Evolutionary conservation across 2,888 invertebrate species (phyloP).

Genomic region (Eustalomyia histrio): DNA sequence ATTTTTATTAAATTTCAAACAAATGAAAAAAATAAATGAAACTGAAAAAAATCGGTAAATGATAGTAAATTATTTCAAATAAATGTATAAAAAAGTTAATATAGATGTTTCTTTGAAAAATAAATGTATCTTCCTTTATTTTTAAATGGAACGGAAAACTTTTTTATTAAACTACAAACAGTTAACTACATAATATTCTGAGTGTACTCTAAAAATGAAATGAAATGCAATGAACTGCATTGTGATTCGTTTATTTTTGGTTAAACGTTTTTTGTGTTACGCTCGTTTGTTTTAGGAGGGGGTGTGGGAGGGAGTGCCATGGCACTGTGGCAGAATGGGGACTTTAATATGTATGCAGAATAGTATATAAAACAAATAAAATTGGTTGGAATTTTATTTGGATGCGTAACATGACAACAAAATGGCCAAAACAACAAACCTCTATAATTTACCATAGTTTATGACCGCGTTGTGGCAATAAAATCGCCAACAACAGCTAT

Average conservation of each 20-base stretch:
- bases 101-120: too few species aligned
- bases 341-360: background rate
- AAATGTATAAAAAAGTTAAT: too few species aligned
- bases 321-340: slow-evolving; percentile 14
- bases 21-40: too few species aligned
- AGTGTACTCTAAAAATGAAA: slow-evolving; percentile 32
- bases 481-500: slow-evolving; percentile 78
- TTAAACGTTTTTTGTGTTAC: slow-evolving; percentile 16
- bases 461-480: slow-evolving; percentile 79
- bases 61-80: too few species aligned
- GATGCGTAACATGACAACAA: slow-evolving; percentile 77
- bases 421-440: slow-evolving; percentile 78
- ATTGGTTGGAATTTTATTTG: slow-evolving; percentile 65
- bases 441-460: slow-evolving; percentile 79
- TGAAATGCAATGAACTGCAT: slow-evolving; percentile 60
- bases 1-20: too few species aligned
- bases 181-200: too few species aligned
- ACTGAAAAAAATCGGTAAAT: too few species aligned
- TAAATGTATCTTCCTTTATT: too few species aligned
- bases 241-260: slow-evolving; percentile 54
- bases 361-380: slow-evolving; percentile 40
- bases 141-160: too few species aligned
- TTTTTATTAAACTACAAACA: too few species aligned
- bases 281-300: background rate
- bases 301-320: background rate